Evolutionary conservation across 1,140 invertebrate genomes (phyloP), one percentile per base, ranked within the genome.

Genomic region (Battus philenor): DNA sequence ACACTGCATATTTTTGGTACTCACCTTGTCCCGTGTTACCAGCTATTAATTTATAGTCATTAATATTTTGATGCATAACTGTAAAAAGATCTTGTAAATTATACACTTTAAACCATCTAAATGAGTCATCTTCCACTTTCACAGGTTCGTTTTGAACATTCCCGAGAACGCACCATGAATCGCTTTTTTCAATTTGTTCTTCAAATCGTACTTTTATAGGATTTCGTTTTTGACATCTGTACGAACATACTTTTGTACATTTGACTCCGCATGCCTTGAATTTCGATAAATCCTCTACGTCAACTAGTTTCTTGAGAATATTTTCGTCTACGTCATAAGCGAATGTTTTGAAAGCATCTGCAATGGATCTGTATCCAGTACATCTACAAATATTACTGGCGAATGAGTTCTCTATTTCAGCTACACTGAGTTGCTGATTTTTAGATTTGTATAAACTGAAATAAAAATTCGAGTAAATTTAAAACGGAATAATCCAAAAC

Each of bases 311-410:
- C 0, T 60, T 53, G 15, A 38, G 11, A 13, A 77, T 44, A 3
- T 29, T 30, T 18, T 61, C 13, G 10, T 64, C 58, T n/a, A 50
- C 41, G 41, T 79, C 61, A 10, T 45, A 57, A 1, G 71, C 68
- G 27, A 79, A 68, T 1, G 67, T 64, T 53, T 79, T 79, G 11
- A 82, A 95, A 15, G 93, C 89, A 52, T 95, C 93, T 22, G 95
- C 82, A 62, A 97, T 96, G 1, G 95, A 91, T 45, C 95, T 86
- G 59, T 96, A 97, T 0, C 95, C 95, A 1, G 95, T 97, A 70
- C 95, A 97, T 32, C 95, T 89, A 50, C 95, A 97, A 11, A 96
- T 89, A 63, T 96, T 96, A 36, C 95, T 90, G 1, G 92, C 93
- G 65, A 95, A 92, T 0, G 91, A 90, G 61, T 94, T 91, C 68